These are phyloP conservation scores for Craseonycteris thonglongyai DNA, from an alignment of 2,113 vertebrate species.

Conservation along the genomic window DNA sequence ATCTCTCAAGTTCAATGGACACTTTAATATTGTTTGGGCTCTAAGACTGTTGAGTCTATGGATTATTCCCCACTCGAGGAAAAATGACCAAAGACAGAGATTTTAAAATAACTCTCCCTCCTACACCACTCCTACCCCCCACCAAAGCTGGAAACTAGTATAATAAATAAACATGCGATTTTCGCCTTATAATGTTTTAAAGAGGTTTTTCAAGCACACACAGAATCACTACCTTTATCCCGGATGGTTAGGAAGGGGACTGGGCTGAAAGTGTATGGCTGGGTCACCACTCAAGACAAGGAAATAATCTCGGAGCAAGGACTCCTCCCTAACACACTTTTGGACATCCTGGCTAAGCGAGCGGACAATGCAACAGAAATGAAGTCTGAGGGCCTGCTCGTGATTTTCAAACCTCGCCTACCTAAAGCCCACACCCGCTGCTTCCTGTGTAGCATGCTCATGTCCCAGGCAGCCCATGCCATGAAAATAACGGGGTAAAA, in stretches of 20 bases:
- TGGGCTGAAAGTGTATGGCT: neutral
- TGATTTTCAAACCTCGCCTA: neutral
- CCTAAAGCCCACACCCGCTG: neutral
- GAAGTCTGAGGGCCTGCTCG: neutral
- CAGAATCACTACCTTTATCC: neutral
- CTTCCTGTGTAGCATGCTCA: neutral
- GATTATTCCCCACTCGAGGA: neutral
- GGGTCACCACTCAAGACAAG: neutral
- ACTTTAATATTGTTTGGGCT: neutral
- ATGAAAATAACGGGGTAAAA: neutral
- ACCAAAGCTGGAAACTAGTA: neutral
- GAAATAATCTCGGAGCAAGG: neutral
- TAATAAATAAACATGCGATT: neutral
- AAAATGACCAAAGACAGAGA: constrained; percentile 33
- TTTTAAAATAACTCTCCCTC: neutral
- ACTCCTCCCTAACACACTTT: neutral
- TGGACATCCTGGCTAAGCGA: neutral
- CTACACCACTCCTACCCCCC: neutral
- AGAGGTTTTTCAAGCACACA: neutral
- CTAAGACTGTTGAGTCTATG: neutral
- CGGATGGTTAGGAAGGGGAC: neutral
- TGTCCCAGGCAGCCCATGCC: neutral
- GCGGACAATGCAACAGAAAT: neutral
- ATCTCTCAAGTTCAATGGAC: neutral
- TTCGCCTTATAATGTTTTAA: neutral